Percentiles rank a stretch among this genome's conserved stretches.
phyloP scores from a whole-genome alignment of 2,113 vertebrate species.

The Eclectus roratus region DNA sequence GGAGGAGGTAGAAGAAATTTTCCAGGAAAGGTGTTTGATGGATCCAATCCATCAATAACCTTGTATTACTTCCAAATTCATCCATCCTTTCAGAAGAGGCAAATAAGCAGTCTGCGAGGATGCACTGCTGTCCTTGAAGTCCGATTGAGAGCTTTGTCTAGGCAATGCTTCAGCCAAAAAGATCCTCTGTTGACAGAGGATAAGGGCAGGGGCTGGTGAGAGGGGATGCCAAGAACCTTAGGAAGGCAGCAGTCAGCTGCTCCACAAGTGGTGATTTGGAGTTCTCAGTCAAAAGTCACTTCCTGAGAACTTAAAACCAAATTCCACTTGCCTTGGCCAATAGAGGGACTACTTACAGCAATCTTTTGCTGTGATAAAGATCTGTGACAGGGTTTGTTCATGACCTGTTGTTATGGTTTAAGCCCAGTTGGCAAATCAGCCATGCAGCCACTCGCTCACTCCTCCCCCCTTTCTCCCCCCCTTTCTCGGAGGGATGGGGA shows the following conservation, averaged over 20 bases:
- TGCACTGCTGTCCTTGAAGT: background rate
- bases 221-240: background rate
- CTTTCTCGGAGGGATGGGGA: too few species aligned
- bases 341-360: background rate
- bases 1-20: background rate
- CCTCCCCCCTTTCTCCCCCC: too few species aligned
- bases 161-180: background rate
- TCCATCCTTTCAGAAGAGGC: background rate
- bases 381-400: background rate
- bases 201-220: background rate
- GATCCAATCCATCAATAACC: background rate
- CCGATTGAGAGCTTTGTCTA: background rate
- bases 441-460: too few species aligned
- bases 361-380: background rate
- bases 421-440: too few species aligned
- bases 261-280: background rate
- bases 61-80: background rate
- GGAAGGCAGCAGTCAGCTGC: background rate
- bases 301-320: background rate
- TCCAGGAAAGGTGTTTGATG: background rate
- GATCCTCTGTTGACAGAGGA: background rate
- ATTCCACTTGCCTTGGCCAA: background rate
- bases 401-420: background rate
- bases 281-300: background rate
- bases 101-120: background rate